A percentile compares a stretch with the other conserved stretches of the same genome.
Evolutionary conservation across 2,888 invertebrate genomes (phyloP).

Genomic region (Coecobrya sp.): DNA sequence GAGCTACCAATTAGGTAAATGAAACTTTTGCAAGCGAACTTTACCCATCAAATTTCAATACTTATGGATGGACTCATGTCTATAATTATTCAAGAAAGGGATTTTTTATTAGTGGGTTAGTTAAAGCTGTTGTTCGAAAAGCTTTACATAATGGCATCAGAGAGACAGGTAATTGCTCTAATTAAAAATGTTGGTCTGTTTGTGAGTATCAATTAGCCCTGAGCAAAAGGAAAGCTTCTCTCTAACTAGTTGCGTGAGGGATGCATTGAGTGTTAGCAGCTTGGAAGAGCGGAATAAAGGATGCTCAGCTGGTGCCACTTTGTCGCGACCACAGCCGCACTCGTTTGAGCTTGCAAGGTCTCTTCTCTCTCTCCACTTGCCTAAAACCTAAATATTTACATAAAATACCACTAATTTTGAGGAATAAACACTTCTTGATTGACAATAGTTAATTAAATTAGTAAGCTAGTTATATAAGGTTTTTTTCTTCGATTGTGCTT

Average conservation of each 20-base stretch:
- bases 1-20: no score
- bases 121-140: no score
- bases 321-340: slow-evolving; percentile 74
- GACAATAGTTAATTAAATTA: not conserved
- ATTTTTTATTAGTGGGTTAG: no score
- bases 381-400: slow-evolving; percentile 22
- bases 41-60: no score
- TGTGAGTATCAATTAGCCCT: not conserved
- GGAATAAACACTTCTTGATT: not conserved
- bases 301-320: slow-evolving; percentile 75
- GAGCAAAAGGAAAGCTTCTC: not conserved
- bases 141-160: no score
- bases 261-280: slow-evolving; percentile 28
- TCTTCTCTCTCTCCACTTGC: not conserved
- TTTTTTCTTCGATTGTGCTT: no score
- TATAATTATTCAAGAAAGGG: no score
- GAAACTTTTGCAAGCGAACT: no score
- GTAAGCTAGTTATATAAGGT: no score
- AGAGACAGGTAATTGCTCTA: no score
- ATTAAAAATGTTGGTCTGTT: no score
- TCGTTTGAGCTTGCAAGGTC: slow-evolving; percentile 70
- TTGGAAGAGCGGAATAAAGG: slow-evolving; percentile 49
- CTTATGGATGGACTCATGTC: no score
- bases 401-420: not conserved
- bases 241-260: not conserved